These are phyloP conservation scores for Metallyticus violacea DNA, from an alignment of 2,888 invertebrate genomes.

Conservation along the genomic window DNA sequence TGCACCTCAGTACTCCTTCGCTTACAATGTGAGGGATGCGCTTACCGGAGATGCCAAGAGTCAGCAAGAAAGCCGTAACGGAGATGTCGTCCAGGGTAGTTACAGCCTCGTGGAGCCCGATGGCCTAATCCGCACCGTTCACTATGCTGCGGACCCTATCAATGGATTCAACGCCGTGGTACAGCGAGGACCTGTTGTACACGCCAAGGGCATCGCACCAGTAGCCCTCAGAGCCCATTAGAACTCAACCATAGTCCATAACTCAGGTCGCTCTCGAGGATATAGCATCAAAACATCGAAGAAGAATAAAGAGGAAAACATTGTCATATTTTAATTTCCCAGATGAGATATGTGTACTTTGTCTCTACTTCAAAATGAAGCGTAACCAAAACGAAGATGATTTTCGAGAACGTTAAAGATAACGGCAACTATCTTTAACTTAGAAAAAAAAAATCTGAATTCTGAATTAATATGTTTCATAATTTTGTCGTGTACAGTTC, in stretches of 20 bases:
- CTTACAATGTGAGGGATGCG: slow-evolving; percentile 24
- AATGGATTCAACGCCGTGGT: slow-evolving; percentile 41
- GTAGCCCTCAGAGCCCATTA: background rate
- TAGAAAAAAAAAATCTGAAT: no score
- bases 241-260: no score
- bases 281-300: background rate
- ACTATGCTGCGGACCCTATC: slow-evolving; percentile 40
- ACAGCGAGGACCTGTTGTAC: slow-evolving; percentile 36
- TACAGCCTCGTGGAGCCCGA: slow-evolving; percentile 31
- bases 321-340: no score
- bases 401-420: no score
- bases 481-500: no score
- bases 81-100: slow-evolving; percentile 31
- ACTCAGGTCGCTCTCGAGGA: background rate
- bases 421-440: no score
- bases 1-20: slow-evolving; percentile 28
- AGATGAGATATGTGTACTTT: no score
- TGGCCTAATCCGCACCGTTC: slow-evolving; percentile 25
- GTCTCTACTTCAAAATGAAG: no score
- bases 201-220: slow-evolving; percentile 20
- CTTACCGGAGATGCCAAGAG: slow-evolving; percentile 28
- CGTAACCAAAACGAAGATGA: no score
- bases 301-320: no score
- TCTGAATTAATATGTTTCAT: no score
- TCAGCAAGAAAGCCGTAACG: slow-evolving; percentile 28